A percentile compares a stretch with the other conserved stretches of the same genome.
Conservation (phyloP, 1,140 invertebrate species). For the Eupristina koningsbergeri region DNA sequence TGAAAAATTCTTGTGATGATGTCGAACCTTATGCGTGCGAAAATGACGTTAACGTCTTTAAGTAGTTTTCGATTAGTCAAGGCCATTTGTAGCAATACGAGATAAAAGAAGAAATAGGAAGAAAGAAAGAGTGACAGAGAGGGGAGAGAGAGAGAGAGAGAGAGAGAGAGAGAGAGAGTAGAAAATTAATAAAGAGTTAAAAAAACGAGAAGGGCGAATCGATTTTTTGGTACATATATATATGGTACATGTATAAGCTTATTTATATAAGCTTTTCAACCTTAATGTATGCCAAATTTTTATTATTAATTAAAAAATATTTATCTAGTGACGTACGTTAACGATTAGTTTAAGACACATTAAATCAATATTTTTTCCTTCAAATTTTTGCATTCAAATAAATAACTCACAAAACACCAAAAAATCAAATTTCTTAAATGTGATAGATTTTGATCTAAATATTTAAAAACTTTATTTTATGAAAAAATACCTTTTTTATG, state of each 20-base stretch:
- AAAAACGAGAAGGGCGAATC: background rate
- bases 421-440: too few relatives aligned
- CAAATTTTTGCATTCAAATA: too few relatives aligned
- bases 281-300: background rate
- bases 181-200: background rate
- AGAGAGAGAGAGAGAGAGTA: background rate
- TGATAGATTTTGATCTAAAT: too few relatives aligned
- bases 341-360: too few relatives aligned
- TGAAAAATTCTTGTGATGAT: constrained; percentile 50
- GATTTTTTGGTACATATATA: background rate
- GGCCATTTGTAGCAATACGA: constrained; percentile 45
- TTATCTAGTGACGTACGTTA: too few relatives aligned
- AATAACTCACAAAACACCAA: too few relatives aligned
- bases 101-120: background rate
- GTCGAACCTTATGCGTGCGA: constrained; percentile 45
- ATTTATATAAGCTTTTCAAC: background rate
- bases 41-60: constrained; percentile 30
- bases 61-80: constrained; percentile 49
- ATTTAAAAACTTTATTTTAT: too few relatives aligned
- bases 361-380: too few relatives aligned
- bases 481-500: too few relatives aligned
- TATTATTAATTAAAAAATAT: too few relatives aligned
- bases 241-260: background rate
- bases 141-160: constrained; percentile 13
- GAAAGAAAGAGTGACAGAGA: constrained; percentile 18